Evolutionary conservation across 2,888 invertebrate genomes (phyloP).

Genomic region (Gari tellinella): DNA sequence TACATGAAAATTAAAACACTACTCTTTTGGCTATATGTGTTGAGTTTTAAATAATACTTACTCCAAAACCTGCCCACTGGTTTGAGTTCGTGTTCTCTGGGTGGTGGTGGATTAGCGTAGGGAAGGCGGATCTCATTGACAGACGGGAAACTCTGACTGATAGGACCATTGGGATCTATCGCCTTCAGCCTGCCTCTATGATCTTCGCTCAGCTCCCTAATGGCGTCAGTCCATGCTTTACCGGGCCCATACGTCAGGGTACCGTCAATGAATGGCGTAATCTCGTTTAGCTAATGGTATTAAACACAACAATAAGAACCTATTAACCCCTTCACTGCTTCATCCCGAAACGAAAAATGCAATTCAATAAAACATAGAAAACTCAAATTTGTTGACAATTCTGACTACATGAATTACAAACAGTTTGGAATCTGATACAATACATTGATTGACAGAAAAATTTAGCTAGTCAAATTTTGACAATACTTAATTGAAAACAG

Average conservation of each 20-base stretch:
- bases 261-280: slow-evolving; percentile 99
- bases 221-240: slow-evolving; percentile 98
- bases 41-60: too few relatives aligned
- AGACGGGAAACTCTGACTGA: slow-evolving; percentile 67
- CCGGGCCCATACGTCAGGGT: slow-evolving; percentile 99
- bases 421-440: too few relatives aligned
- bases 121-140: slow-evolving; percentile 71
- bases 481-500: too few relatives aligned
- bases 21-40: too few relatives aligned
- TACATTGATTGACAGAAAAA: neutral
- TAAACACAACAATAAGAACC: too few relatives aligned
- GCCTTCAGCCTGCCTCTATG: slow-evolving; percentile 88
- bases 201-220: slow-evolving; percentile 89
- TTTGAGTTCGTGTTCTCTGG: slow-evolving; percentile 67
- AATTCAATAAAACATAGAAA: too few relatives aligned
- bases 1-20: too few relatives aligned
- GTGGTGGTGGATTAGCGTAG: slow-evolving; percentile 74
- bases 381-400: too few relatives aligned
- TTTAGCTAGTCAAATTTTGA: neutral
- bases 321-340: too few relatives aligned
- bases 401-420: too few relatives aligned
- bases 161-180: slow-evolving; percentile 40
- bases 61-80: slow-evolving; percentile 71
- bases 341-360: too few relatives aligned
- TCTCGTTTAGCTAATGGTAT: slow-evolving; percentile 92